Evolutionary conservation across 30 jellyfish, hydroid and myxozoan species (phyloP).

Genomic region (Chrysaora quinquecirrha): DNA sequence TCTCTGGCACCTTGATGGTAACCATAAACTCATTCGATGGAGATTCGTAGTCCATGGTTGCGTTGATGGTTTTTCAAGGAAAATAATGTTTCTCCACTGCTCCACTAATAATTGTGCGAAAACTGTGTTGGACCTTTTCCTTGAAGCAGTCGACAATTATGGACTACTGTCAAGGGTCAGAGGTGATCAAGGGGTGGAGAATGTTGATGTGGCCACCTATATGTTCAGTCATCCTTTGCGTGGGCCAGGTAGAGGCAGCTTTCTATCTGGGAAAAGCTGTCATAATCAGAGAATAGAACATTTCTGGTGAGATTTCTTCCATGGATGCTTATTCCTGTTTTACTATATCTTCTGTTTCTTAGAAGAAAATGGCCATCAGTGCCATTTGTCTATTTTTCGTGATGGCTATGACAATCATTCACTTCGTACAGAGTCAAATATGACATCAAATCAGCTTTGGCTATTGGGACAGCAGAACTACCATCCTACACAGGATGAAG

Average conservation of each 20-base stretch:
- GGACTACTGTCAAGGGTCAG: slow-evolving; percentile 55
- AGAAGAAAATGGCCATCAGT: slow-evolving; percentile 2
- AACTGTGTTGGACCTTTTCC: slow-evolving; percentile 10
- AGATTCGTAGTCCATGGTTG: slow-evolving; percentile 51
- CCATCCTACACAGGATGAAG: background rate
- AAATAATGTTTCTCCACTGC: slow-evolving; percentile 12
- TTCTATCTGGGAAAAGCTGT: slow-evolving; percentile 42
- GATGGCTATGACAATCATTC: slow-evolving; percentile 38
- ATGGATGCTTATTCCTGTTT: slow-evolving; percentile 8
- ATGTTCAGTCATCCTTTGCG: slow-evolving; percentile 37
- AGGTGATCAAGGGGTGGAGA: slow-evolving; percentile 45
- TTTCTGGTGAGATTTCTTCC: slow-evolving; percentile 25
- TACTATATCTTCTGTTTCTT: slow-evolving; percentile 4
- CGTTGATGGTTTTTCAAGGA: slow-evolving; percentile 30
- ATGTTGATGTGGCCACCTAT: slow-evolving; percentile 39
- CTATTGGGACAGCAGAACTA: slow-evolving; percentile 13
- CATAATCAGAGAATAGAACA: slow-evolving; percentile 33
- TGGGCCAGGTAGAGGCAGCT: slow-evolving; percentile 52
- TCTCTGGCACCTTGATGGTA: slow-evolving; percentile 40
- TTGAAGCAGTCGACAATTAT: background rate
- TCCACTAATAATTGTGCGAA: slow-evolving; percentile 16
- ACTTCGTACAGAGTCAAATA: slow-evolving; percentile 9
- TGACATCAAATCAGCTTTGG: slow-evolving; percentile 27
- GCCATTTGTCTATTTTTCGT: slow-evolving; percentile 7
- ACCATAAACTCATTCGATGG: slow-evolving; percentile 52